A percentile compares a stretch with the other conserved stretches of the same genome.
Evolutionary conservation across 1,140 invertebrate genomes (phyloP).

Genomic region (Nebria ingens): DNA sequence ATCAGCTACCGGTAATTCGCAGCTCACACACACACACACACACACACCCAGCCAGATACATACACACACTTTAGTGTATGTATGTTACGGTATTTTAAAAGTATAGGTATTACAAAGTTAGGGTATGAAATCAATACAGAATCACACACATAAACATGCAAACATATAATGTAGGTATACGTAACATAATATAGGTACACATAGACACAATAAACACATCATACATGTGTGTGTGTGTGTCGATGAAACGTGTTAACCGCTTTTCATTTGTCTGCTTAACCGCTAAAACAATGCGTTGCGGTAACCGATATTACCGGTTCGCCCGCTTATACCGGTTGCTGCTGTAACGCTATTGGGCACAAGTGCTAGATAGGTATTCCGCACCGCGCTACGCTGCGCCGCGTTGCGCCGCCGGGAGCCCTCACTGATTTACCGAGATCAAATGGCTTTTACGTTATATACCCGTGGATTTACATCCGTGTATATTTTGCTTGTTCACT

Average conservation of each 20-base stretch:
- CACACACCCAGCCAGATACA: not conserved
- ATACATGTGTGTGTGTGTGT: not conserved
- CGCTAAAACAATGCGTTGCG: constrained; percentile 32
- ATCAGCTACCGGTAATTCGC: not conserved
- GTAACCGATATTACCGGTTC: constrained; percentile 22
- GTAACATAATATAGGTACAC: too few species aligned
- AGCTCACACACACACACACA: not conserved
- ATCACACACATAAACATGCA: too few species aligned
- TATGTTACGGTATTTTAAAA: not conserved
- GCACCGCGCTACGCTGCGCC: not conserved
- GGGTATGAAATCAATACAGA: constrained; percentile 29
- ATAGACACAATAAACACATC: not conserved
- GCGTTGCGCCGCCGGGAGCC: not conserved
- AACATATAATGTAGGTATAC: too few species aligned
- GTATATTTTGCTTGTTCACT: too few species aligned
- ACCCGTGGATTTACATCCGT: not conserved
- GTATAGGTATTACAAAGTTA: constrained; percentile 24
- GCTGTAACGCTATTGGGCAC: too few species aligned
- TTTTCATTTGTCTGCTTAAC: constrained; percentile 32
- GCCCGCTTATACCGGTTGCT: constrained; percentile 12
- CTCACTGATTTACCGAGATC: not conserved
- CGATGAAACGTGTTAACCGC: constrained; percentile 33
- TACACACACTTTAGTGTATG: not conserved
- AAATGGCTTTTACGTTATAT: not conserved
- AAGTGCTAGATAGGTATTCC: too few species aligned